Evolutionary conservation across 2,113 vertebrate species (phyloP).

Genomic region (Micromys minutus): DNA sequence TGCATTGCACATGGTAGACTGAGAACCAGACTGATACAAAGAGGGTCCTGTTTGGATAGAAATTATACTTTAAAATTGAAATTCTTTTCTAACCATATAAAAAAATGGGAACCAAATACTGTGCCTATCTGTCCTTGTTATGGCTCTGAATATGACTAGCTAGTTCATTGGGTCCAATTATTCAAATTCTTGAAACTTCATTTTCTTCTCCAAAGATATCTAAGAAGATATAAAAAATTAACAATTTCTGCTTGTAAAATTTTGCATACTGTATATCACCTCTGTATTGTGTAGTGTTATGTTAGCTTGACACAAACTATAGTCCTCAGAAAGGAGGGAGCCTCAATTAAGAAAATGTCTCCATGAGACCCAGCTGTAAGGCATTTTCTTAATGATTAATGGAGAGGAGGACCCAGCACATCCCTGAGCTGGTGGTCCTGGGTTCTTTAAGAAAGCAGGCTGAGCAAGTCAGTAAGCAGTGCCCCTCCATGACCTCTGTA

Average conservation of each 20-base stretch:
- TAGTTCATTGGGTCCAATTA: background rate
- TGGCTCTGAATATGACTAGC: background rate
- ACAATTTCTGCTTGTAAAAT: background rate
- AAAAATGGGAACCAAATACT: background rate
- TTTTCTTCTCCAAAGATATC: slow-evolving; percentile 1
- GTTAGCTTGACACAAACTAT: background rate
- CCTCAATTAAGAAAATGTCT: background rate
- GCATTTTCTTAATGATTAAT: background rate
- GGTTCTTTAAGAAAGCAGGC: background rate
- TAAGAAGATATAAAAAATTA: background rate
- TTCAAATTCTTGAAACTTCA: slow-evolving; percentile 12
- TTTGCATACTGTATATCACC: background rate
- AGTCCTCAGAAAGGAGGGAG: background rate
- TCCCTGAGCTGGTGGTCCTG: background rate
- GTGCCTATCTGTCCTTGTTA: background rate
- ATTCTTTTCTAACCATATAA: background rate
- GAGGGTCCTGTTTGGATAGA: slow-evolving; percentile 9
- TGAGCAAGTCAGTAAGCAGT: background rate
- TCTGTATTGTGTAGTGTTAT: background rate
- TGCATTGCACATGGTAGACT: background rate
- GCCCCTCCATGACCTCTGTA: background rate
- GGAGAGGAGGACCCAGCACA: background rate
- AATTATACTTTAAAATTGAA: background rate
- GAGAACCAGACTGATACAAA: background rate
- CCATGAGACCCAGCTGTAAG: background rate